Evolutionary conservation across 2,113 vertebrate species (phyloP).

Genomic region (Mesitornis unicolor): DNA sequence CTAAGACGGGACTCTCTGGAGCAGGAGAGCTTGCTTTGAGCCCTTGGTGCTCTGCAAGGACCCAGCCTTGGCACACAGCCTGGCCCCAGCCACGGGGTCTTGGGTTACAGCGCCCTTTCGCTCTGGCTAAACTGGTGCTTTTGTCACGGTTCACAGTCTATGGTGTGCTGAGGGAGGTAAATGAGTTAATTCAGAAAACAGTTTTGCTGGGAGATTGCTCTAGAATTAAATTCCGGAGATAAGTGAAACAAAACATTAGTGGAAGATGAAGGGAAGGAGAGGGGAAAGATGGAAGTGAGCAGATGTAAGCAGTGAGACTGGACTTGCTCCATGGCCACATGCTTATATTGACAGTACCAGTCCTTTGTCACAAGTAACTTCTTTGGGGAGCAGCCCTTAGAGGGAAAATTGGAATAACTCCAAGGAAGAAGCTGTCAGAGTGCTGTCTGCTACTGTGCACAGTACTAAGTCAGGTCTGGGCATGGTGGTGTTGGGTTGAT

Average conservation of each 20-base stretch:
- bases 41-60: neutral
- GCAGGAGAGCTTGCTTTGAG: neutral
- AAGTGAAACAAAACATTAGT: neutral
- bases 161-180: neutral
- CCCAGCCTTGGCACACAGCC: neutral
- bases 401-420: neutral
- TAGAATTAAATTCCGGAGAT: conserved; percentile 11
- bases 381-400: neutral
- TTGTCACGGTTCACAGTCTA: neutral
- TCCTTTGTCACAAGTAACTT: neutral
- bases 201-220: neutral
- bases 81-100: neutral
- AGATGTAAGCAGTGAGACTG: neutral
- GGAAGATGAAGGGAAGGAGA: neutral
- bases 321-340: neutral
- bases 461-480: neutral
- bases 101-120: accelerated
- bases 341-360: neutral
- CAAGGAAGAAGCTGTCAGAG: neutral
- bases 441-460: neutral
- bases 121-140: neutral
- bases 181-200: neutral
- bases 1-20: neutral
- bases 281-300: neutral
- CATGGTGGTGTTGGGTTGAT: too few relatives aligned